Base-by-base conservation (phyloP, 2,797 vertebrate genomes). In the Sandelia bainsii region DNA sequence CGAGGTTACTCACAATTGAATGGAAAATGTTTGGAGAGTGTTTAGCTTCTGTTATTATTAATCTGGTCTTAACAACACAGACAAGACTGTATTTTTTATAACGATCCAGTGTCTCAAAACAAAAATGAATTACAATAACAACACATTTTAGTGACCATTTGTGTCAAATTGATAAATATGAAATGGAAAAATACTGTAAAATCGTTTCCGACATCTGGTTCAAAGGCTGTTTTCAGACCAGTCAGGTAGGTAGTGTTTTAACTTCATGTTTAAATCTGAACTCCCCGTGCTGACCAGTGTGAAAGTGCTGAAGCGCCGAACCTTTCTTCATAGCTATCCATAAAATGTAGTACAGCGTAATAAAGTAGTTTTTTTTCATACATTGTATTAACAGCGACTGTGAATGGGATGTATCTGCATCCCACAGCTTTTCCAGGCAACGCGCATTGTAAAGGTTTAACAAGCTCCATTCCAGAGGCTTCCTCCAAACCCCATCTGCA, bases 81-180 rank as follows among this genome's bases (percentile, higher is more conserved):
- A 53, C 22, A 46, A 51, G 8, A 62, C 17, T 9, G 4, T 51
- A 62, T 40, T 54, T 29, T 45, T 37, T 80, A 45, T 32, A 53
- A 22, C n/a, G n/a, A 62, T 7, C 14, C 32, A 1, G 0, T 32
- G 29, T 69, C 22, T 61, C 9, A 9, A 37, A 37, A 32, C 20
- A 19, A 22, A 34, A 50, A 39, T 20, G 0, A 17, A 37, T n/a
- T n/a, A n/a, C n/a, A n/a, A n/a, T n/a, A n/a, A n/a, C n/a, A n/a
- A n/a, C n/a, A n/a, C n/a, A n/a, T 37, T 12, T 37, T 11, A 10
- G 4, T 42, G 40, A 42, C 40, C 40, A 16, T 42, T 42, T 14
- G 11, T 42, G 40, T 42, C 13, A 42, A 5, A 39, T 46, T n/a
- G 14, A 59, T 11, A 65, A 32, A 42, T 27, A 39, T 57, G 20